A percentile compares a stretch with the other conserved stretches of the same genome.
These are phyloP conservation scores for Dromiciops gliroides DNA, from an alignment of 2,113 vertebrate genomes.

Conservation along the genomic window DNA sequence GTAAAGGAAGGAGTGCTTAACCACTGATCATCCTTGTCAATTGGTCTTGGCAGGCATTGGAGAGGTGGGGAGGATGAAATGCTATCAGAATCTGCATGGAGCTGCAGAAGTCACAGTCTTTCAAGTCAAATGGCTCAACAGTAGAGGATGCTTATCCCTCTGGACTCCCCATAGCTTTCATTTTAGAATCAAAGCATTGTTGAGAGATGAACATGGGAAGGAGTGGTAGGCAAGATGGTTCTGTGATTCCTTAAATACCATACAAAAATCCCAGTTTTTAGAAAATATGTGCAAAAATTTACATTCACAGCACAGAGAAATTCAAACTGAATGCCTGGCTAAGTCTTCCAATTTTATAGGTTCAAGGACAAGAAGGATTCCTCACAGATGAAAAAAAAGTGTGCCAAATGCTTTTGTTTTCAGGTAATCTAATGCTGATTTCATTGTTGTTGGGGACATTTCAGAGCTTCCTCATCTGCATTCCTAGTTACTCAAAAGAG, in stretches of 20 bases:
- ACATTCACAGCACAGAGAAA: neutral
- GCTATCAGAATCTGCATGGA: neutral
- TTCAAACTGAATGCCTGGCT: neutral
- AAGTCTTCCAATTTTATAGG: neutral
- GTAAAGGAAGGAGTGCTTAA: neutral
- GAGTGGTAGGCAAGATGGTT: neutral
- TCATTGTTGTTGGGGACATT: neutral
- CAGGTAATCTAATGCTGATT: neutral
- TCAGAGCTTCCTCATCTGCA: neutral
- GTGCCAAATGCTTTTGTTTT: neutral
- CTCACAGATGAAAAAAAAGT: neutral
- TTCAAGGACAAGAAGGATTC: neutral
- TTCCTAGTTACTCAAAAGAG: neutral
- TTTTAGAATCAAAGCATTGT: neutral
- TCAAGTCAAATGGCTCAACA: neutral
- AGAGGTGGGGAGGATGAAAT: neutral
- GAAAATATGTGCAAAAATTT: neutral
- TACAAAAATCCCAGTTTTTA: neutral
- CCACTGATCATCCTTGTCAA: neutral
- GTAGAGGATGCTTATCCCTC: neutral
- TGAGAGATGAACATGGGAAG: neutral
- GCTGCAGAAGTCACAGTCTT: neutral
- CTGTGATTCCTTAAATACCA: neutral
- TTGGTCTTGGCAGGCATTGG: neutral
- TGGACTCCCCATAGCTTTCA: neutral